Evolutionary conservation across 2,113 vertebrate species (phyloP).

Genomic region (Proteles cristata): DNA sequence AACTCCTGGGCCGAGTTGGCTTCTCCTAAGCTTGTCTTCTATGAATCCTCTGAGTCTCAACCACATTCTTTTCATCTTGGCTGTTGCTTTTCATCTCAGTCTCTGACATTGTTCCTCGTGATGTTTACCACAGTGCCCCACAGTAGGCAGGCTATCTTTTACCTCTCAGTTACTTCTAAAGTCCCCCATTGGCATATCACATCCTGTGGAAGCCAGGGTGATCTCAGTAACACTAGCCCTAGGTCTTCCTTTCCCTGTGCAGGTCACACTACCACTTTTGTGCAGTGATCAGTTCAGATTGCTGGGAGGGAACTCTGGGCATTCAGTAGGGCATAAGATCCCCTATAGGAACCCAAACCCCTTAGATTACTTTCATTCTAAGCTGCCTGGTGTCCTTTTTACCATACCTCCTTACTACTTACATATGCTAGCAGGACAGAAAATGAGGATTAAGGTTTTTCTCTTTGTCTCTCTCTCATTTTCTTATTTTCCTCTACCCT

Average conservation of each 20-base stretch:
- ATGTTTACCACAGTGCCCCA: background rate
- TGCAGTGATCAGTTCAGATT: background rate
- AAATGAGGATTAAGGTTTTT: background rate
- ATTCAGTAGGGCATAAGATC: background rate
- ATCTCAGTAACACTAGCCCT: background rate
- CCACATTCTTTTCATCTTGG: background rate
- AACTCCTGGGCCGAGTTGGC: background rate
- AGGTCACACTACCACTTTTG: background rate
- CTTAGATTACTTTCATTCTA: background rate
- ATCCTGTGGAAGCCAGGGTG: fast-evolving
- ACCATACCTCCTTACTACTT: background rate
- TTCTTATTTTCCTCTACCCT: background rate
- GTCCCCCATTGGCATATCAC: background rate
- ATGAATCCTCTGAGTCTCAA: background rate
- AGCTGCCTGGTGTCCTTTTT: background rate
- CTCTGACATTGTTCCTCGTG: background rate
- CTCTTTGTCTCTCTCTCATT: background rate
- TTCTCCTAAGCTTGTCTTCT: background rate
- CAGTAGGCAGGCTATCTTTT: background rate
- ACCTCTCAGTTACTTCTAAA: background rate
- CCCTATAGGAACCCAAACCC: background rate
- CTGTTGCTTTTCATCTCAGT: background rate
- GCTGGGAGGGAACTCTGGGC: background rate
- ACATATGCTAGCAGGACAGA: background rate
- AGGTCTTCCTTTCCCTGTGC: background rate